Evolutionary conservation across 2,797 vertebrate species (phyloP), one percentile per base, ranked within the genome.

Genomic region (Phataginus tricuspis): DNA sequence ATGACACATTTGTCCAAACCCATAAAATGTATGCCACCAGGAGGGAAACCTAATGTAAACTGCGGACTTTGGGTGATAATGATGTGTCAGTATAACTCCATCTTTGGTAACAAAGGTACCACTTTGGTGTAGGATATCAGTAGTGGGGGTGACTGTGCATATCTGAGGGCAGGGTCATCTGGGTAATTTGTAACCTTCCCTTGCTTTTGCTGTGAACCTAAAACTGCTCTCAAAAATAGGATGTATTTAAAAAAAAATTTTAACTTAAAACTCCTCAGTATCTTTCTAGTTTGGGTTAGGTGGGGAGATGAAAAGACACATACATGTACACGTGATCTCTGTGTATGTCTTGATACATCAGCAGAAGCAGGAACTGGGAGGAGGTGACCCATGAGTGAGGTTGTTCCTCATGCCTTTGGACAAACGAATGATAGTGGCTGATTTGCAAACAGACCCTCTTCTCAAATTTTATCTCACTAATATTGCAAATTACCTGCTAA

Each of bases 401-500:
- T 6, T 45, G 57, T 19, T 49, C 42, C 57, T 79, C 51, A 7
- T 12, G n/a, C 34, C n/a, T 77, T 34, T 39, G 75, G 87, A 95
- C 93, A 53, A 77, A 85, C 74, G 57, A 82, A 61, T 51, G 23
- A 3, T 51, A 78, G 25, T 51, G 51, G 57, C 71, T 93, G 85
- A 92, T 92, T 92, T 88, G 77, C 85, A 85, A 92, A 86, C 34
- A 87, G 37, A 93, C 69, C 9, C 25, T 90, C 59, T 87, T 42
- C 37, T 96, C 45, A 79, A n/a, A 94, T 90, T 97, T 87, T 85
- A 90, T 96, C 90, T 95, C 74, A 51, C 92, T 95, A 86, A 59
- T 49, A 93, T 94, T 95, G 96, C 57, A 93, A 86, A 96, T 85
- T 87, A 75, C 71, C 63, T 88, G 37, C 83, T 61, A 64, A 53